Evolutionary conservation across 2,888 invertebrate genomes (phyloP).

Genomic region (Drosophila paranaensis): DNA sequence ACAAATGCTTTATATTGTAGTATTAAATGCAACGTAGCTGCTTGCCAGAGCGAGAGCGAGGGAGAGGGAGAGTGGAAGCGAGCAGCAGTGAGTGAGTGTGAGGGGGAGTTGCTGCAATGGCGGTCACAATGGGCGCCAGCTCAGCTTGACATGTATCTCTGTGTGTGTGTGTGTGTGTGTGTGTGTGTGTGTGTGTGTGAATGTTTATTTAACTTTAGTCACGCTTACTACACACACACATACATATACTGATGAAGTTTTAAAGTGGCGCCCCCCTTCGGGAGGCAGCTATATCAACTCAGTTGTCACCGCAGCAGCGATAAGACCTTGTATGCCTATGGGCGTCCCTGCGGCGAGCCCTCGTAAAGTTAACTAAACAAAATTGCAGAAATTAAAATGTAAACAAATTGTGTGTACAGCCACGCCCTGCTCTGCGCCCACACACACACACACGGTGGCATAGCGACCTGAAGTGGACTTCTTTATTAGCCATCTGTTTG

Average conservation of each 20-base stretch:
- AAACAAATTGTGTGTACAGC: slow-evolving; percentile 75
- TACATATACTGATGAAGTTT: slow-evolving; percentile 70
- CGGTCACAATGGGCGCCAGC: slow-evolving; percentile 57
- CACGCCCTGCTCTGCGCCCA: slow-evolving; percentile 46
- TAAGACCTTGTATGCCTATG: slow-evolving; percentile 63
- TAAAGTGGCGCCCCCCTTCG: slow-evolving; percentile 45
- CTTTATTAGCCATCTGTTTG: slow-evolving; percentile 61
- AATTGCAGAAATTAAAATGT: slow-evolving; percentile 82
- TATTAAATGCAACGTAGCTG: slow-evolving; percentile 44
- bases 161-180: slow-evolving; percentile 32
- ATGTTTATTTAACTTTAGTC: slow-evolving; percentile 71
- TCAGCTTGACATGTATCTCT: background rate
- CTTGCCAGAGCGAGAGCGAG: slow-evolving; percentile 7
- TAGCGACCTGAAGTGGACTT: slow-evolving; percentile 36
- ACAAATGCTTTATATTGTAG: slow-evolving; percentile 26
- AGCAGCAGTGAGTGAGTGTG: slow-evolving; percentile 24
- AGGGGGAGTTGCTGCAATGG: slow-evolving; percentile 58
- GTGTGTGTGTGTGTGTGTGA: slow-evolving; percentile 27
- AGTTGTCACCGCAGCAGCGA: slow-evolving; percentile 59
- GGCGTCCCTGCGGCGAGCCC: slow-evolving; percentile 59
- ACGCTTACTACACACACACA: slow-evolving; percentile 66
- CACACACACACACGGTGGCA: slow-evolving; percentile 20
- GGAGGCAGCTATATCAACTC: slow-evolving; percentile 29
- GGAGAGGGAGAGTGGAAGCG: slow-evolving; percentile 9
- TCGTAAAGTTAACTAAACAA: slow-evolving; percentile 73